Evolutionary conservation across 2,113 vertebrate genomes (phyloP).

Genomic region (Geococcyx californianus): DNA sequence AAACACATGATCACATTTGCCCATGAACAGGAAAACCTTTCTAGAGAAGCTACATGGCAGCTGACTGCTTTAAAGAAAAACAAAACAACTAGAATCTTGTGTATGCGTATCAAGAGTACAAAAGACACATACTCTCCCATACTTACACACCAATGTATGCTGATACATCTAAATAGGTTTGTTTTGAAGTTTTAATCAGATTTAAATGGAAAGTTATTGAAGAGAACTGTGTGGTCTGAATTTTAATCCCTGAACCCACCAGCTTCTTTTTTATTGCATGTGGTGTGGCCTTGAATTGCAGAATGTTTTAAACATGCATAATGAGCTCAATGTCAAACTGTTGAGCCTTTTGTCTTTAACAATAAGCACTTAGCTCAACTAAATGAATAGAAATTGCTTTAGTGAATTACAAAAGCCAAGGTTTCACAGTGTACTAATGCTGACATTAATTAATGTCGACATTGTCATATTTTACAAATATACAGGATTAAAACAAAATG

Average conservation of each 20-base stretch:
- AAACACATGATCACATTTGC: neutral
- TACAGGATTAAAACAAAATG: conserved; percentile 25
- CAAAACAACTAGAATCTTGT: neutral
- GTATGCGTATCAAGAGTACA: neutral
- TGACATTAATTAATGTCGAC: conserved; percentile 70
- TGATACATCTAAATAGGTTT: conserved; percentile 48
- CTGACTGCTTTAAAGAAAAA: neutral
- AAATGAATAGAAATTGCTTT: conserved; percentile 92
- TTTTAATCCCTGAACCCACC: conserved; percentile 80
- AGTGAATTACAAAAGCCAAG: conserved; percentile 89
- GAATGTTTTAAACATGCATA: conserved; percentile 90
- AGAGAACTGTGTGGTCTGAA: conserved; percentile 68
- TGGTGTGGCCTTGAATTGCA: conserved; percentile 89
- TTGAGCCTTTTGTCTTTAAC: conserved; percentile 90
- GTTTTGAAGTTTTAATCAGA: conserved; percentile 73
- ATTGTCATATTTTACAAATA: conserved; percentile 65
- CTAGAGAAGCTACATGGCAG: neutral
- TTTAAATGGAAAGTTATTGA: conserved; percentile 64
- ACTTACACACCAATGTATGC: neutral
- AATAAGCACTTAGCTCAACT: conserved; percentile 89
- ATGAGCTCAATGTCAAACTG: conserved; percentile 88
- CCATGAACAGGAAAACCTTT: neutral
- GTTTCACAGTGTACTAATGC: conserved; percentile 63
- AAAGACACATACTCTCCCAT: neutral
- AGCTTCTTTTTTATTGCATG: conserved; percentile 72